Conservation (phyloP, 2,888 invertebrate genomes). For the Cecidostiba fungosa region DNA sequence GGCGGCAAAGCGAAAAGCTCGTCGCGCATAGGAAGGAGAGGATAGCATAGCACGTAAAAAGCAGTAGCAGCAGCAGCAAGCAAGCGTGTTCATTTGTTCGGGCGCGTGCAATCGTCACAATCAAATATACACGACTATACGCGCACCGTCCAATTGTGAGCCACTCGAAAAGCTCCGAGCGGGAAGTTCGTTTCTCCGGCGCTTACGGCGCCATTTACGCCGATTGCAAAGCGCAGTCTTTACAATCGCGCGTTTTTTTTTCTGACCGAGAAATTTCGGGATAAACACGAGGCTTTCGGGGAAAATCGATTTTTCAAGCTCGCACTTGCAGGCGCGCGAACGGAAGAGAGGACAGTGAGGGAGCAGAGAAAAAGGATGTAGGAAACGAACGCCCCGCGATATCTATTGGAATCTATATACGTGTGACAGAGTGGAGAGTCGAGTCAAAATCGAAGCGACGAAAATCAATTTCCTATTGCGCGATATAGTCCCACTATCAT, state of each 20-base stretch:
- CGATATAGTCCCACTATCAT: background rate
- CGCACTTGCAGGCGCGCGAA: background rate
- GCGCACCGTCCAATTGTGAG: conserved; percentile 9
- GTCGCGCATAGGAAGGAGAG: background rate
- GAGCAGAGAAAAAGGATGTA: conserved; percentile 1
- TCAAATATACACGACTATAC: conserved; percentile 22
- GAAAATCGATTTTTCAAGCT: background rate
- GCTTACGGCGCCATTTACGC: background rate
- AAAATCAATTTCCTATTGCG: conserved; percentile 43
- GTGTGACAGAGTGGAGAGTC: background rate
- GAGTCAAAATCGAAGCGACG: conserved; percentile 22
- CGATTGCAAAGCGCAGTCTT: conserved; percentile 23
- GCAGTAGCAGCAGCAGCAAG: conserved; percentile 2
- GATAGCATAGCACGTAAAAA: conserved; percentile 19
- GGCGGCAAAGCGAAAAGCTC: background rate
- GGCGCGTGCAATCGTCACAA: background rate
- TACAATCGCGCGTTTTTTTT: conserved; percentile 11
- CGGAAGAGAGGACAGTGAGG: background rate
- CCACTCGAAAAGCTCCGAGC: background rate
- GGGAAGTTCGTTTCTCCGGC: background rate
- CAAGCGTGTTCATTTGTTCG: conserved; percentile 11
- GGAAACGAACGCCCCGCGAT: background rate
- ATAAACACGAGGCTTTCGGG: background rate
- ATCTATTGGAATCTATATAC: background rate
- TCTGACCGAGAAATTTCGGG: background rate